Evolutionary conservation across 2,797 vertebrate genomes (phyloP), one percentile per base, ranked within the genome.

Genomic region (Lagocephalus sceleratus): DNA sequence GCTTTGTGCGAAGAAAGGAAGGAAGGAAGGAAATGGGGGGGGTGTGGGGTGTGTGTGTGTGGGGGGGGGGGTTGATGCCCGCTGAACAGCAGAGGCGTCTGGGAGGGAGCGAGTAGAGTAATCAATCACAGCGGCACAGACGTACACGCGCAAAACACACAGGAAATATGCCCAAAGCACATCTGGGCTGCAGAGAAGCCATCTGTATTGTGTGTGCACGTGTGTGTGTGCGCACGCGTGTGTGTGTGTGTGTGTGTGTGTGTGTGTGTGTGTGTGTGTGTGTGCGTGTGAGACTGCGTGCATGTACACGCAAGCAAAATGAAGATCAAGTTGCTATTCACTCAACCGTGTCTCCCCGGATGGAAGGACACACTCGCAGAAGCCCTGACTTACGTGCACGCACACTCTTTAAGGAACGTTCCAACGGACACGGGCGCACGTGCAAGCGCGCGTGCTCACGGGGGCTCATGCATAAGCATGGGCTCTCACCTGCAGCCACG

Each of bases 401-500:
- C 65, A 51, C 58, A 67, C 63, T 51, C 50, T 43, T 58, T 21
- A 9, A 57, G 40, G 43, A 42, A 32, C 54, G 51, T 23, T 45
- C 19, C 41, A 43, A 57, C 14, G 2, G 6, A n/a, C 38, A 7
- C 32, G 32, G 32, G 12, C 6, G 32, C 6, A 35, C 32, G 32
- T 6, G 6, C 6, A 12, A 12, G 12, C 14, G 6, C 20, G 38
- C 59, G 47, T 44, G 57, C 48, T 62, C 47, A 61, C 54, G 69
- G 35, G 41, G 39, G 57, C 64, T 74, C 60, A 65, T 76, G 62
- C 68, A 78, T 61, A 81, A 55, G 63, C 72, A 81, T 61, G n/a
- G 16, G 73, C 60, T 74, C 68, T 82, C 66, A 82, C 73, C 80
- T 85, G 70, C 70, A 77, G 67, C 62, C 46, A 59, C 29, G 50